Evolutionary conservation across 2,797 vertebrate genomes (phyloP).

Genomic region (Lepidocolaptes lacrymiger): DNA sequence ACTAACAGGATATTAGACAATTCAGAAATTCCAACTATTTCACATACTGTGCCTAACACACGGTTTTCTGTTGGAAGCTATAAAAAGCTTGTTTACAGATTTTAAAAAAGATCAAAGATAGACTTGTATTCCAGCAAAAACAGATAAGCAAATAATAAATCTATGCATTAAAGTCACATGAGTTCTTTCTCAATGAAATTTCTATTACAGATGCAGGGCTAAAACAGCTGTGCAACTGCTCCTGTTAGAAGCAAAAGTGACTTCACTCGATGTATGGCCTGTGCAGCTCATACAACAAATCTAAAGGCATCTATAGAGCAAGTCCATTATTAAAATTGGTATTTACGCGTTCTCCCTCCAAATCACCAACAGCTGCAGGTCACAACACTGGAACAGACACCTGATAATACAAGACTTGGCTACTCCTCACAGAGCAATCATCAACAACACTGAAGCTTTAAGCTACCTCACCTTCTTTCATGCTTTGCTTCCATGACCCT

Average conservation of each 20-base stretch:
- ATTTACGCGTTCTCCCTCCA: neutral
- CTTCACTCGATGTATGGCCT: neutral
- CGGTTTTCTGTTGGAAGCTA: neutral
- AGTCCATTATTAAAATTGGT: accelerated
- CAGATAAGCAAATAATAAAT: neutral
- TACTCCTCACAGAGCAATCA: neutral
- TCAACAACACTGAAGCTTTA: accelerated
- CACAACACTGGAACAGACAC: neutral
- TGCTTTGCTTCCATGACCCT: neutral
- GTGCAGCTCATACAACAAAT: neutral
- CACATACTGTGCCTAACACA: neutral
- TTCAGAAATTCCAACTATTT: neutral
- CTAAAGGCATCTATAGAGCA: neutral
- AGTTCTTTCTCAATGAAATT: neutral
- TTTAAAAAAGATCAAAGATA: neutral
- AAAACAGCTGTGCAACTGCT: neutral
- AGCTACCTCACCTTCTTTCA: neutral
- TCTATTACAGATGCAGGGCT: neutral
- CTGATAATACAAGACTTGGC: neutral
- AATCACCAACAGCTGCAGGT: neutral
- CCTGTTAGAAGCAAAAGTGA: neutral
- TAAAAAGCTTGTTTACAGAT: neutral
- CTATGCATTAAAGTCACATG: neutral
- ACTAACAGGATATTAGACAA: neutral
- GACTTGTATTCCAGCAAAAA: neutral